A percentile compares a stretch with the other conserved stretches of the same genome.
These are phyloP conservation scores for Amiota communis DNA, from an alignment of 2,888 invertebrate genomes.

Conservation along the genomic window DNA sequence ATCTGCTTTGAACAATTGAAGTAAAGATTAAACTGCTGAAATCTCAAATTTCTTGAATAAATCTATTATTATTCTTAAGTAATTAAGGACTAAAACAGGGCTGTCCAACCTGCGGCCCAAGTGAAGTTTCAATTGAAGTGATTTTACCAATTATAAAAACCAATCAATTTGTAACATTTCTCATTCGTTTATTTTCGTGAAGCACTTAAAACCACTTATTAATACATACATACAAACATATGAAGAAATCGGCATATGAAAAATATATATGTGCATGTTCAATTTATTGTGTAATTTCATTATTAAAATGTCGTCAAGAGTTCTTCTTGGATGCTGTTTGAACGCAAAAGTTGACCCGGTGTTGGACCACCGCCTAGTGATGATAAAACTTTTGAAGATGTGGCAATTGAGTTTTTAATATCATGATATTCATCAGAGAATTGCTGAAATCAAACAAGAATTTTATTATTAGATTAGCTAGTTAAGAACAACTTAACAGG, in stretches of 20 bases:
- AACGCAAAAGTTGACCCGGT: constrained; percentile 79
- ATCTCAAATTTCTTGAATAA: no score
- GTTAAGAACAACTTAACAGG: neutral
- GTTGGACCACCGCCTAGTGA: constrained; percentile 76
- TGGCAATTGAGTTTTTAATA: constrained; percentile 78
- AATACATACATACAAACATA: neutral
- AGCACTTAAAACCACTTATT: neutral
- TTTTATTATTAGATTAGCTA: neutral
- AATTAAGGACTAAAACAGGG: no score
- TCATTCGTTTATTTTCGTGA: constrained; percentile 14
- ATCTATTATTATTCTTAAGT: no score
- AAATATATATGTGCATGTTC: constrained; percentile 1
- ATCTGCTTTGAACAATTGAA: no score
- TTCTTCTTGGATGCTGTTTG: constrained; percentile 90
- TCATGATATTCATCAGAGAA: constrained; percentile 88
- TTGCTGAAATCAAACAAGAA: constrained; percentile 74
- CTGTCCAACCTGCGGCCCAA: no score
- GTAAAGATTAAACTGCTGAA: no score
- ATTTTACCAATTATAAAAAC: no score
- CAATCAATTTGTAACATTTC: constrained; percentile 9
- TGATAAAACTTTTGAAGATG: constrained; percentile 76
- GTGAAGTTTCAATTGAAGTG: no score
- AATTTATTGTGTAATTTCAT: neutral
- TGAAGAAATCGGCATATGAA: constrained; percentile 14
- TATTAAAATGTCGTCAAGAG: constrained; percentile 76